Percentiles rank a stretch among this genome's conserved stretches.
phyloP scores from a whole-genome alignment of 2,113 vertebrate species.

The Psophia crepitans region DNA sequence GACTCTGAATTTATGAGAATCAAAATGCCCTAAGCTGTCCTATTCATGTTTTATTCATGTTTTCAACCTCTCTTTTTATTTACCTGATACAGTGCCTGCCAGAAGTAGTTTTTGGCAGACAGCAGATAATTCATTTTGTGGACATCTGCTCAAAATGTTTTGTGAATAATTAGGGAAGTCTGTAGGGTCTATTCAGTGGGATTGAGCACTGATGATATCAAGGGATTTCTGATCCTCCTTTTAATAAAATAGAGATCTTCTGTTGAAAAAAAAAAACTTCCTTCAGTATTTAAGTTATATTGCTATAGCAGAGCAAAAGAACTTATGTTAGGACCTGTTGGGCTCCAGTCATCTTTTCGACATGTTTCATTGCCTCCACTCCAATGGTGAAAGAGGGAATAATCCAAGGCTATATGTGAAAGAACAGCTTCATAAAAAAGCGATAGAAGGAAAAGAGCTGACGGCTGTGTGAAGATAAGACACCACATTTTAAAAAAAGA shows the following conservation, averaged over 20 bases:
- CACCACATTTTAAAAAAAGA: background rate
- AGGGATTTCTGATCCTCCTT: background rate
- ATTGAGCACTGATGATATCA: background rate
- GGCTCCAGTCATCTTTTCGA: background rate
- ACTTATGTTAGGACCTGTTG: background rate
- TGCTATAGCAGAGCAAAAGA: background rate
- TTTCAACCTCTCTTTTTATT: conserved; percentile 50
- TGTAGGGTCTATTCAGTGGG: conserved; percentile 5
- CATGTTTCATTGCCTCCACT: background rate
- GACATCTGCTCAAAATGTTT: conserved; percentile 57
- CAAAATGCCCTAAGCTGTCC: background rate
- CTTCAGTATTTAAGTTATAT: background rate
- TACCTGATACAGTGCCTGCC: conserved; percentile 36
- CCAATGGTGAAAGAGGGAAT: background rate
- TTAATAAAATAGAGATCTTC: background rate
- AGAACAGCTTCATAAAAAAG: background rate
- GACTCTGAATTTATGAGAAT: background rate
- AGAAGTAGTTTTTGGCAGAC: conserved; percentile 46
- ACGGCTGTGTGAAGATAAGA: background rate
- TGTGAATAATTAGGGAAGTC: conserved; percentile 41
- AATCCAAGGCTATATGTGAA: background rate
- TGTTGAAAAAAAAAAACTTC: background rate
- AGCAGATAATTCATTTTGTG: conserved; percentile 59
- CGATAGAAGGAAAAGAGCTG: background rate
- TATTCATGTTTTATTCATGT: conserved; percentile 48